Percentiles rank a stretch among this genome's conserved stretches.
phyloP scores from a whole-genome alignment of 1,140 invertebrate species.

The Aphidius gifuensis region DNA sequence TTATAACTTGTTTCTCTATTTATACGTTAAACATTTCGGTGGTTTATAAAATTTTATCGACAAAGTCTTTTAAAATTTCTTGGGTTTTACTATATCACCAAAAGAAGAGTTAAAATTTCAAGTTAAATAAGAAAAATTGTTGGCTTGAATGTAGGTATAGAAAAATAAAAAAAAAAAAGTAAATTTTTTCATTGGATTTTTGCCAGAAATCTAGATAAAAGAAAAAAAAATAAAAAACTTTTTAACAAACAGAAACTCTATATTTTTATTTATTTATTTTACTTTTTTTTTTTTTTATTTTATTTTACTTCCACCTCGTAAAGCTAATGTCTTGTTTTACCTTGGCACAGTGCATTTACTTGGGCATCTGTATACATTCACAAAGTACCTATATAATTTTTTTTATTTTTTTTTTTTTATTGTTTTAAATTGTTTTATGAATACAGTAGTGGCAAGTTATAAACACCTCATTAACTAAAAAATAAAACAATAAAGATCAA shows the following conservation, averaged over 20 bases:
- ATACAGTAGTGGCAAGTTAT: not conserved
- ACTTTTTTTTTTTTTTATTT: too few relatives aligned
- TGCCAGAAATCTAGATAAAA: slow-evolving; percentile 23
- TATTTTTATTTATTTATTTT: too few relatives aligned
- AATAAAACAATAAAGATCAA: not conserved
- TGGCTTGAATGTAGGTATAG: too few relatives aligned
- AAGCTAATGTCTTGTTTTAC: slow-evolving; percentile 35
- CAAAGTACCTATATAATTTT: not conserved
- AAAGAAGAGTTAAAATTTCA: too few relatives aligned
- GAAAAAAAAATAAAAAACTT: slow-evolving; percentile 2
- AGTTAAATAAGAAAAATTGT: too few relatives aligned
- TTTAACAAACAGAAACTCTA: not conserved
- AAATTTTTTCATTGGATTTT: slow-evolving; percentile 28
- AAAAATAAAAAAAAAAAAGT: not conserved
- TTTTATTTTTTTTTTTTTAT: not conserved
- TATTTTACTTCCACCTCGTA: slow-evolving; percentile 32
- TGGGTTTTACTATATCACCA: slow-evolving; percentile 20
- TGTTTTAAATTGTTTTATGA: not conserved
- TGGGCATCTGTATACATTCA: slow-evolving; percentile 4
- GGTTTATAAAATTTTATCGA: slow-evolving; percentile 28
- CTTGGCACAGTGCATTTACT: slow-evolving; percentile 14
- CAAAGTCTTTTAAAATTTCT: slow-evolving; percentile 20
- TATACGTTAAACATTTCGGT: not conserved
- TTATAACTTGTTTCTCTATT: too few relatives aligned
- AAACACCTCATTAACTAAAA: not conserved